These are phyloP conservation scores for Cheilosia urbana DNA, from an alignment of 2,888 invertebrate genomes.

Conservation along the genomic window DNA sequence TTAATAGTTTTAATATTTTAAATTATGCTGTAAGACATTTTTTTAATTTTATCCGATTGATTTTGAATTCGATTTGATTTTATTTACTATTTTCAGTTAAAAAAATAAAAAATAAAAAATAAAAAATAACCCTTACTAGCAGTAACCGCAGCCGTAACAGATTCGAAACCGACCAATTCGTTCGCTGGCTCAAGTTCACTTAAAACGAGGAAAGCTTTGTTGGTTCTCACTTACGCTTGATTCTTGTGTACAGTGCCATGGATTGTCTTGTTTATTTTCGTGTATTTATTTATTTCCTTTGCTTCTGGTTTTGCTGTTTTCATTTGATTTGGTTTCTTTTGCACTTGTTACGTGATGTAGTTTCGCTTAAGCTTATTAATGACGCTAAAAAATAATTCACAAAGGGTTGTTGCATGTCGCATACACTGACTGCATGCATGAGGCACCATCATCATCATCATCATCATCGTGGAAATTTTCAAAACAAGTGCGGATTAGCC, in stretches of 20 bases:
- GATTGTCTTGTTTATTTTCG: conserved; percentile 65
- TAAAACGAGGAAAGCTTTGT: conserved; percentile 70
- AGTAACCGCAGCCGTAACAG: conserved; percentile 31
- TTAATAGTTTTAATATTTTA: conserved; percentile 36
- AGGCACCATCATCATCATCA: conserved; percentile 36
- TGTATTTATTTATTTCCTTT: conserved; percentile 59
- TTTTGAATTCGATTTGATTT: conserved; percentile 1
- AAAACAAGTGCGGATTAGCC: conserved; percentile 44
- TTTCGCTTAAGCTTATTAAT: conserved; percentile 75
- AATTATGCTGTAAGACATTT: not conserved
- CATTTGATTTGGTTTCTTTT: conserved; percentile 31
- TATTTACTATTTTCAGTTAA: not conserved
- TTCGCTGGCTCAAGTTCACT: conserved; percentile 73
- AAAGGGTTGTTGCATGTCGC: conserved; percentile 65
- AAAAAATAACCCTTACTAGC: conserved; percentile 31
- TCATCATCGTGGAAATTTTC: conserved; percentile 27
- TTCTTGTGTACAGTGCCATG: conserved; percentile 44
- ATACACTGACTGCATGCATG: conserved; percentile 15
- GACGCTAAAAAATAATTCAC: conserved; percentile 72
- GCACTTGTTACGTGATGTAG: conserved; percentile 62
- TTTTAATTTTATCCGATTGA: not conserved
- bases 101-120: not conserved
- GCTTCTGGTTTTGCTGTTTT: conserved; percentile 34
- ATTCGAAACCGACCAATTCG: conserved; percentile 57
- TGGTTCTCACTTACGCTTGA: conserved; percentile 54